These are phyloP conservation scores for Diarsia brunnea DNA, from an alignment of 2,888 invertebrate species.

Conservation along the genomic window DNA sequence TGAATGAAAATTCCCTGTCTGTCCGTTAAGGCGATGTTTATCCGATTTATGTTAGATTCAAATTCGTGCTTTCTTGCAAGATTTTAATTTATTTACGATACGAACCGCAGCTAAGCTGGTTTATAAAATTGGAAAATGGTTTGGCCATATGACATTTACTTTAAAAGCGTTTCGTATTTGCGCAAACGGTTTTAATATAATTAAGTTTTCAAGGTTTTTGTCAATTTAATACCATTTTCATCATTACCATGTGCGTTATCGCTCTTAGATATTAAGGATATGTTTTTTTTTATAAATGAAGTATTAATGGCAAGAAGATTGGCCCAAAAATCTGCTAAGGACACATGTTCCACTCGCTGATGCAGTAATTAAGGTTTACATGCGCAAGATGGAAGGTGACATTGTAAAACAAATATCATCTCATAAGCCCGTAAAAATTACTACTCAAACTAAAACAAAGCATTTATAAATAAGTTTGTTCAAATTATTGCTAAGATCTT, in stretches of 20 bases:
- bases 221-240: too few relatives aligned
- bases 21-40: background rate
- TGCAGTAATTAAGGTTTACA: background rate
- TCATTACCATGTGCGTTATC: too few relatives aligned
- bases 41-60: background rate
- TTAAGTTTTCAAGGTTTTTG: too few relatives aligned
- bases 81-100: background rate
- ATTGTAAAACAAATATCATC: background rate
- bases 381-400: background rate
- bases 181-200: too few relatives aligned
- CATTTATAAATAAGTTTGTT: slow-evolving; percentile 29
- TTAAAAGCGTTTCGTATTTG: too few relatives aligned
- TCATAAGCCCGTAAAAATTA: background rate
- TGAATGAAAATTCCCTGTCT: too few relatives aligned
- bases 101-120: background rate
- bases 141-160: background rate
- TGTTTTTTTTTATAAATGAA: too few relatives aligned
- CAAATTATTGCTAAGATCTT: slow-evolving; percentile 12
- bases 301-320: too few relatives aligned
- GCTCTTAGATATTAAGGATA: too few relatives aligned
- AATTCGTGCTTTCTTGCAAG: background rate
- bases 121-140: background rate
- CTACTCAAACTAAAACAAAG: slow-evolving; percentile 12
- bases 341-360: too few relatives aligned
- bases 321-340: too few relatives aligned